Evolutionary conservation across 2,113 vertebrate species (phyloP), one percentile per base, ranked within the genome.

Genomic region (Trichomycterus rosablanca): DNA sequence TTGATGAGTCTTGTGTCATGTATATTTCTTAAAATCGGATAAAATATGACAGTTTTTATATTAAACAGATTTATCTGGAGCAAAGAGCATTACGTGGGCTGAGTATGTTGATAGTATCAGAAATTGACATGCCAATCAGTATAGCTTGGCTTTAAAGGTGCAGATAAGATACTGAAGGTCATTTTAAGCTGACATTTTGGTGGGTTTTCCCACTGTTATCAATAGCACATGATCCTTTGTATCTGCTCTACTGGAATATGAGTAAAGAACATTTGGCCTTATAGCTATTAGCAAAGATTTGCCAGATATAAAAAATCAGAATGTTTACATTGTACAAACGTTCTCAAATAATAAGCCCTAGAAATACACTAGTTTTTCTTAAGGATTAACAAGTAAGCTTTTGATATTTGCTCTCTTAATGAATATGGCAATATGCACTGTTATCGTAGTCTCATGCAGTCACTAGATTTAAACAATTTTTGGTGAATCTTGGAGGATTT

Each of bases 71-170:
- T 86, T 88, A 84, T 86, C 83, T 81, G 80, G 49, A 32, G 78
- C 78, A 82, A 81, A 59, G 85, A 82, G 81, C 86, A 79, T 88
- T 89, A 88, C 76, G 71, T 75, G 73, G 54, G 68, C 65, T 77
- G 76, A 86, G 83, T 81, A 84, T 81, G 83, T 84, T 74, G 82
- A 89, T 86, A 81, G 73, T 67, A 87, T 88, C 87, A 78, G 73
- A 88, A 89, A 89, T 87, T 83, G 85, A 85, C 12, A 79, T 88
- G 87, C 83, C 87, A 89, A 83, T 89, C 87, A 87, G 73, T 64
- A 68, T 19, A 44, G 51, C 68, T 74, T 68, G 74, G 77, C 81
- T 85, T 83, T 79, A 85, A 81, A 83, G 77, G 75, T 77, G 71
- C 68, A 83, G 87, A 88, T 88, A 86, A 85, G 75, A 83, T 81